Evolutionary conservation across 2,888 invertebrate genomes (phyloP).

Genomic region (Entomobrya multifasciata): DNA sequence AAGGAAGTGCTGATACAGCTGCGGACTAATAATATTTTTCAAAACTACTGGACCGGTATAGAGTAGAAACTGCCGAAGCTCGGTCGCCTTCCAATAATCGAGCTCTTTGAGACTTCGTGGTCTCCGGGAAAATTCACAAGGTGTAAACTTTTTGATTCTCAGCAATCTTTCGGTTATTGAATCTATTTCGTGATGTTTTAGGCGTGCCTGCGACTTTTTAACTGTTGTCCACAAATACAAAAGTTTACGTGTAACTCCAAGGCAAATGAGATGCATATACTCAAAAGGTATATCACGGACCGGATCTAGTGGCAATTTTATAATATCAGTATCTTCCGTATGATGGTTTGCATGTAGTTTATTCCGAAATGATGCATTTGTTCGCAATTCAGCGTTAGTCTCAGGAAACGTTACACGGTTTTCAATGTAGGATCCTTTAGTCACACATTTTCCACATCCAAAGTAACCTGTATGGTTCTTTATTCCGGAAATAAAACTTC

Average conservation of each 20-base stretch:
- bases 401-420: conserved; percentile 3
- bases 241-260: conserved; percentile 39
- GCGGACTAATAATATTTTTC: neutral
- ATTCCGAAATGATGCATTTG: neutral
- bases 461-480: conserved; percentile 47
- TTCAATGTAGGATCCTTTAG: neutral
- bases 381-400: neutral
- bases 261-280: conserved; percentile 57
- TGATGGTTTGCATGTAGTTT: conserved; percentile 10
- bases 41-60: too few species aligned
- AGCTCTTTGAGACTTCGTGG: too few species aligned
- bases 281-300: conserved; percentile 47
- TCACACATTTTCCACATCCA: conserved; percentile 42
- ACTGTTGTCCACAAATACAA: conserved; percentile 42
- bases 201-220: conserved; percentile 17
- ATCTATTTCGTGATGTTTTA: neutral
- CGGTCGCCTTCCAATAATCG: too few species aligned
- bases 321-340: neutral
- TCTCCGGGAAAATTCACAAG: too few species aligned
- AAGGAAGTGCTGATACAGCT: conserved; percentile 44
- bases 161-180: too few species aligned
- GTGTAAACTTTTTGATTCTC: too few species aligned
- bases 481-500: conserved; percentile 21
- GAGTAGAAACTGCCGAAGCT: too few species aligned
- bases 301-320: neutral